Evolutionary conservation across 1,140 invertebrate species (phyloP), one percentile per base, ranked within the genome.

Genomic region (Pollicipes pollicipes): DNA sequence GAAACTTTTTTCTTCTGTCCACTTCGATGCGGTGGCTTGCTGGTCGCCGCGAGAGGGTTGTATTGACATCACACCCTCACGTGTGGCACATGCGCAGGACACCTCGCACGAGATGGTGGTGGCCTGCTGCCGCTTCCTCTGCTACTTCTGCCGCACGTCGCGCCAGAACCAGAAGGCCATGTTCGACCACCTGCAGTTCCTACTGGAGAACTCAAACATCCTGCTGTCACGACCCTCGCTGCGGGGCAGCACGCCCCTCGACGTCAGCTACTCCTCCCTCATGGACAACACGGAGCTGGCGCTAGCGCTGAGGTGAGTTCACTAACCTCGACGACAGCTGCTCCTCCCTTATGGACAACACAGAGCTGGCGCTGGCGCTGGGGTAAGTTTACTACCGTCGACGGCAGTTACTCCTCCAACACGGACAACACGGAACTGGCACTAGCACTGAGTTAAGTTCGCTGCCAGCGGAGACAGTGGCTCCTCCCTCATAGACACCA

Each of bases 211-310:
- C 84, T 97, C 94, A 75, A 98, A 97, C 77, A 99, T 99, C 83
- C 82, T 99, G 30, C 82, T 99, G 29, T 83, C 83, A 13, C 84
- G 97, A 72, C 97, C 97, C 4, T 98, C 95, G 70, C 82, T 99
- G 29, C 83, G 97, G 77, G 97, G 97, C 3, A 97, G 94, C 6
- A 99, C 97, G 27, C 97, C 97, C 16, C 82, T 99, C 21, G 97
- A 99, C 81, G 97, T 99, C 17, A 95, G 96, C 63, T 99, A 98
- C 78, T 99, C 96, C 0, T 98, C 95, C 73, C 82, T 99, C 0
- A 99, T 99, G 97, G 97, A 99, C 82, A 99, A 99, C 81, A 99
- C 97, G 70, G 97, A 99, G 81, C 82, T 99, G n/a, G 96, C 97
- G 66, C 81, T 99, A 68, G 97, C 97, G 72, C 83, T 99, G 3